Evolutionary conservation across 2,113 vertebrate species (phyloP), one percentile per base, ranked within the genome.

Genomic region (Oncorhynchus nerka): DNA sequence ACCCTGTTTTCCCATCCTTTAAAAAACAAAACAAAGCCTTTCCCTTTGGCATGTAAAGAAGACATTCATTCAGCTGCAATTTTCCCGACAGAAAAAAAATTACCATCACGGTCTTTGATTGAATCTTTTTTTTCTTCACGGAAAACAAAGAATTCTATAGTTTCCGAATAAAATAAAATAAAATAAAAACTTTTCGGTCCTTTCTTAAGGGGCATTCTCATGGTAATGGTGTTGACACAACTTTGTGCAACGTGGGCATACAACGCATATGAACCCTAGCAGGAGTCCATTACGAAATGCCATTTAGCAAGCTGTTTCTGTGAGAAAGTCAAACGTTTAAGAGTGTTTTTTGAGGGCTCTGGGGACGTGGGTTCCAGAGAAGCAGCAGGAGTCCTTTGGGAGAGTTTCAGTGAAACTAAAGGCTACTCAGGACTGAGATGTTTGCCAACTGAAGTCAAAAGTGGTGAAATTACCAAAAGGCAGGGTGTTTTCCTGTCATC

Each of bases 21-120:
- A 88, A 91, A 89, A 92, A 89, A 89, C 92, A 88, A 81, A 90
- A 90, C 89, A 90, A 83, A 84, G 73, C 87, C 90, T 81, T 80
- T 90, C 84, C 89, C 92, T 93, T 96, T 96, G 94, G 95, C 92
- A 96, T 96, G 95, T 95, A 95, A 97, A 97, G 96, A 95, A 95
- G 94, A 95, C 94, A 96, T 97, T 96, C 95, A 95, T 89, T 89
- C 84, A 81, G 89, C 93, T 93, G 93, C 94, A 94, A 93, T 93
- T 91, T 95, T 91, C 5, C 84, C 79, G 77, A 90, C 85, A 89
- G 93, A 90, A 89, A 94, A 55, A 94, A 96, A 97, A 96, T 94
- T 94, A 95, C 93, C 94, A 92, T 93, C 93, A 91, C 94, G 92
- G 90, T 93, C 95, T 96, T 96, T 96, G 95, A 95, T 96, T 96